These are phyloP conservation scores for Drosophila virilis DNA, from an alignment of 1,140 invertebrate species.

Conservation along the genomic window DNA sequence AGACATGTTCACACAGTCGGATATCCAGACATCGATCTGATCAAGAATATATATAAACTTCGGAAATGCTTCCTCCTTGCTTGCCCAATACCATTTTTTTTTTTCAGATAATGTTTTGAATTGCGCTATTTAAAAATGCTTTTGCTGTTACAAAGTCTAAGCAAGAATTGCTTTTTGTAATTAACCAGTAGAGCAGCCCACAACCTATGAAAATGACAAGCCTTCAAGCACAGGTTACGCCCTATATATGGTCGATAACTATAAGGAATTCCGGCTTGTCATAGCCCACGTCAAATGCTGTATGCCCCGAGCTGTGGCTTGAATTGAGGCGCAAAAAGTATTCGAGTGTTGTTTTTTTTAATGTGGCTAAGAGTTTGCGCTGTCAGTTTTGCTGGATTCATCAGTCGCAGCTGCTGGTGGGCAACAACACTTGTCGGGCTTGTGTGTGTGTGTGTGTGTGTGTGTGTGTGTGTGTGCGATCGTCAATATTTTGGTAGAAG, in stretches of 20 bases:
- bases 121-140: too few relatives aligned
- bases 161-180: background rate
- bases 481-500: constrained; percentile 62
- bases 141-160: background rate
- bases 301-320: background rate
- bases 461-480: constrained; percentile 31
- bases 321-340: constrained; percentile 39
- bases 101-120: too few relatives aligned
- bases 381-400: constrained; percentile 52
- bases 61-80: too few relatives aligned
- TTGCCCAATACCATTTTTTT: too few relatives aligned
- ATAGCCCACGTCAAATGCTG: constrained; percentile 28
- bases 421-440: constrained; percentile 63
- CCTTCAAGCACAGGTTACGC: background rate
- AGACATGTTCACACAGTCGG: too few relatives aligned
- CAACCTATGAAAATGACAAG: background rate
- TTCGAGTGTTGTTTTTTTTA: constrained; percentile 34
- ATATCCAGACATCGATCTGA: too few relatives aligned
- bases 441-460: constrained; percentile 15
- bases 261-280: constrained; percentile 26
- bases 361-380: constrained; percentile 23
- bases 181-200: constrained; percentile 15
- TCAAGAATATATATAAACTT: too few relatives aligned
- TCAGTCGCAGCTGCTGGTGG: constrained; percentile 52
- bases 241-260: constrained; percentile 29